These are phyloP conservation scores for Acanthurus lineatus DNA, from an alignment of 2,797 vertebrate genomes.

Conservation along the genomic window DNA sequence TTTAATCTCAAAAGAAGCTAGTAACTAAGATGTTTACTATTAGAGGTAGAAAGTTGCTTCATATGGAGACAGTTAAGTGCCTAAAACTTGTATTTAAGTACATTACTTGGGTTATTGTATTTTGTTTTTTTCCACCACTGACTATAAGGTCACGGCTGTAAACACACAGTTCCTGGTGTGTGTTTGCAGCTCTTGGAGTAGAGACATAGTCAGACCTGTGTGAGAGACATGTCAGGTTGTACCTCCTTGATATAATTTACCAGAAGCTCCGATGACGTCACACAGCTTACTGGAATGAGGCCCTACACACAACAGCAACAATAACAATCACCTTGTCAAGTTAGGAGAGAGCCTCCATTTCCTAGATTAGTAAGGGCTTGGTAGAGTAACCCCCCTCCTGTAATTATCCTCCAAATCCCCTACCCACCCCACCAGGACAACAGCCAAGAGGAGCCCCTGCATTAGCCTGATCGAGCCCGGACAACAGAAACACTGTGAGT, in stretches of 20 bases:
- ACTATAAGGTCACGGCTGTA: not conserved
- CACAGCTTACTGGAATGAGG: slow-evolving; percentile 34
- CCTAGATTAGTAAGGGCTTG: slow-evolving; percentile 69
- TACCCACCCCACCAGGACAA: slow-evolving; percentile 52
- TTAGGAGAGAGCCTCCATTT: slow-evolving; percentile 74
- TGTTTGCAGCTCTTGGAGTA: not conserved
- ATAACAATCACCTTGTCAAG: slow-evolving; percentile 45
- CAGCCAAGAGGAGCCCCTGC: slow-evolving; percentile 53
- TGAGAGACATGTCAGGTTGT: slow-evolving; percentile 42
- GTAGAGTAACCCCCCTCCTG: slow-evolving; percentile 49
- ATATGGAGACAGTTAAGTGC: not conserved
- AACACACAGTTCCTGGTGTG: too few species aligned
- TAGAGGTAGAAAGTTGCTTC: not conserved
- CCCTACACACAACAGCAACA: slow-evolving; percentile 36
- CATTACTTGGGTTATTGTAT: not conserved
- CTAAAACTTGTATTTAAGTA: not conserved
- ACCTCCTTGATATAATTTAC: slow-evolving; percentile 52
- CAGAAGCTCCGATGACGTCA: slow-evolving; percentile 46
- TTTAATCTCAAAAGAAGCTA: not conserved
- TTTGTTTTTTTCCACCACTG: not conserved
- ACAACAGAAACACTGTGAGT: slow-evolving; percentile 82
- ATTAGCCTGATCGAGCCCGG: slow-evolving; percentile 68
- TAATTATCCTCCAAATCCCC: slow-evolving; percentile 65
- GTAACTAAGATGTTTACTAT: not conserved
- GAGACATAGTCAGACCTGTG: slow-evolving; percentile 9